These are phyloP conservation scores for Apostichopus japonicus DNA, from an alignment of 35 echinoderm and acorn worm species.

Conservation along the genomic window DNA sequence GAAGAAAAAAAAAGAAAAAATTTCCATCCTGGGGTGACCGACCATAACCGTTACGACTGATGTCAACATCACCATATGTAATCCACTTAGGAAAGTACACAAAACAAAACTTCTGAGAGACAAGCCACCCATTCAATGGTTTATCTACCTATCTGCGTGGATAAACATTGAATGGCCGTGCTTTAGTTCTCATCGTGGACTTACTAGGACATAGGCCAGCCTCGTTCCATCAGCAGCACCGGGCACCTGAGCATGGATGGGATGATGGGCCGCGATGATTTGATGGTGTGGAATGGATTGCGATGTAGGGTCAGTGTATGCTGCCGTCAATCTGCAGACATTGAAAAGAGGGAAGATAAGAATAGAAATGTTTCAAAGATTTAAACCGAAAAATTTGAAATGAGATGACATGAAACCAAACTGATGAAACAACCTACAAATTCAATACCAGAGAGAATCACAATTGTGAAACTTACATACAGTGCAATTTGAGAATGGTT, in stretches of 20 bases:
- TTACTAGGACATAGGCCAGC: conserved; percentile 95
- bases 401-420: neutral
- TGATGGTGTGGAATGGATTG: conserved; percentile 74
- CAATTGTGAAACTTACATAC: too few relatives aligned
- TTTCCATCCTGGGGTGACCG: neutral
- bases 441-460: too few relatives aligned
- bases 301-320: conserved; percentile 86
- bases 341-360: neutral
- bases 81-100: neutral
- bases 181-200: neutral
- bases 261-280: conserved; percentile 88
- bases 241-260: conserved; percentile 93
- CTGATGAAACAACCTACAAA: neutral
- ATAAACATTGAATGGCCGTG: neutral
- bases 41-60: neutral
- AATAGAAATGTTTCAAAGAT: neutral
- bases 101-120: neutral
- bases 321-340: conserved; percentile 64
- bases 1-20: neutral
- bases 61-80: neutral
- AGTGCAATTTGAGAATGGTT: too few relatives aligned
- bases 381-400: neutral
- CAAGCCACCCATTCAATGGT: neutral
- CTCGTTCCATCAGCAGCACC: conserved; percentile 69
- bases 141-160: neutral